phyloP scores from a whole-genome alignment of 2,888 invertebrate species.

The Petrophora chlorosata region DNA sequence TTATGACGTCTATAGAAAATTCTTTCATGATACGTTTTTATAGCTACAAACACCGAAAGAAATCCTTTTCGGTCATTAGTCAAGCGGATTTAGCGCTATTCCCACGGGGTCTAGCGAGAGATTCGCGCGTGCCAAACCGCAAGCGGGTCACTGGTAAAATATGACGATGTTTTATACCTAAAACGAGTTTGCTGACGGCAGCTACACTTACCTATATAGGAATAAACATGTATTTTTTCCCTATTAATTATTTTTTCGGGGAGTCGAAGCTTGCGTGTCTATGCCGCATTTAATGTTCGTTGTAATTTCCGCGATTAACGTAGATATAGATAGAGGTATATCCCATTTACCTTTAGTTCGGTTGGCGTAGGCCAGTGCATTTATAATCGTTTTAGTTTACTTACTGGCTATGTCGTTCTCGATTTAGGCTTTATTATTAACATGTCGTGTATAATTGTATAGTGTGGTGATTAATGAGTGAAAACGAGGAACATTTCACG shows the following conservation, averaged over 20 bases:
- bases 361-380: constrained; percentile 45
- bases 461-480: neutral
- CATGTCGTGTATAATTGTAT: neutral
- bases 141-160: constrained; percentile 4
- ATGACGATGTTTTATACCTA: constrained; percentile 1
- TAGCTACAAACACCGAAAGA: neutral
- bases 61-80: constrained; percentile 4
- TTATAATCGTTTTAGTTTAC: constrained; percentile 40
- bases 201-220: no score
- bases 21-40: no score
- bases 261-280: constrained; percentile 60
- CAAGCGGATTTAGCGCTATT: neutral
- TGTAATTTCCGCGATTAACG: constrained; percentile 66
- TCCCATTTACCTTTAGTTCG: constrained; percentile 52
- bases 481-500: neutral
- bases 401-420: neutral
- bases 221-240: constrained; percentile 38
- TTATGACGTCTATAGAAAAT: no score
- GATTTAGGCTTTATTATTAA: neutral
- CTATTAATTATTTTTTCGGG: constrained; percentile 47
- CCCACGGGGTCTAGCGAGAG: neutral
- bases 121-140: neutral
- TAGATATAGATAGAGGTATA: constrained; percentile 36
- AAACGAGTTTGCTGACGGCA: neutral
- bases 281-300: constrained; percentile 61